Percentiles rank a stretch among this genome's conserved stretches.
Conservation (phyloP, 2,888 invertebrate species). For the Drosophila leonis region DNA sequence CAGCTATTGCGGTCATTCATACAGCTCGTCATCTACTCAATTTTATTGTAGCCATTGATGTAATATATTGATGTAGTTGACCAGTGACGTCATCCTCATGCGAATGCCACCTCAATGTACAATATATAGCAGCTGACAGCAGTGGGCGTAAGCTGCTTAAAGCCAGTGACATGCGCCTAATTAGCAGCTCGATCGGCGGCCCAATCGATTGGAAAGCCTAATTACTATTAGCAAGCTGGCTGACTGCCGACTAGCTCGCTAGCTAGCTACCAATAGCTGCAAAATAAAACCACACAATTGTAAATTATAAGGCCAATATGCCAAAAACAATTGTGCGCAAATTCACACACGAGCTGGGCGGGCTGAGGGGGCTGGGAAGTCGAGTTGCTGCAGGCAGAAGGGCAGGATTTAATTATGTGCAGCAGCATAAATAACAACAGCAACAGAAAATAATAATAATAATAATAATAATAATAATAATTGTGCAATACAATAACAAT, state of each 20-base stretch:
- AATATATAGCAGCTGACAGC: slow-evolving; percentile 8
- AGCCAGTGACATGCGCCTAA: slow-evolving; percentile 28
- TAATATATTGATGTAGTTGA: slow-evolving; percentile 4
- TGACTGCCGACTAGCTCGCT: not conserved
- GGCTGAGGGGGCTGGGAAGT: not conserved
- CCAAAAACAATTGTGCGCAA: slow-evolving; percentile 48
- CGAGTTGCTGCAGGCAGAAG: slow-evolving; percentile 23
- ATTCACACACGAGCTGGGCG: not conserved
- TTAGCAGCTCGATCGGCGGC: slow-evolving; percentile 16
- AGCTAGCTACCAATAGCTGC: slow-evolving; percentile 17
- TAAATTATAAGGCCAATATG: slow-evolving; percentile 69
- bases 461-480: slow-evolving; percentile 67
- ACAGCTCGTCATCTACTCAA: slow-evolving; percentile 60
- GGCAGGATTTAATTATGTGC: slow-evolving; percentile 67
- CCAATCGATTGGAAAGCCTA: slow-evolving; percentile 66
- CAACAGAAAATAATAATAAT: no score
- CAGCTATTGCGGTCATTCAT: slow-evolving; percentile 68
- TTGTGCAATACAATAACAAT: slow-evolving; percentile 63
- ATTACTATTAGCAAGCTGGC: slow-evolving; percentile 38
- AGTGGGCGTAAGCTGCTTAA: slow-evolving; percentile 20
- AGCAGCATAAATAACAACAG: slow-evolving; percentile 42
- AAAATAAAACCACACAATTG: slow-evolving; percentile 43
- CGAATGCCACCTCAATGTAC: slow-evolving; percentile 9
- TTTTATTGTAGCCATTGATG: slow-evolving; percentile 46
- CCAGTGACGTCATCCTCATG: slow-evolving; percentile 2